These are phyloP conservation scores for Drosophila repletoides DNA, from an alignment of 1,140 invertebrate species.

Conservation along the genomic window DNA sequence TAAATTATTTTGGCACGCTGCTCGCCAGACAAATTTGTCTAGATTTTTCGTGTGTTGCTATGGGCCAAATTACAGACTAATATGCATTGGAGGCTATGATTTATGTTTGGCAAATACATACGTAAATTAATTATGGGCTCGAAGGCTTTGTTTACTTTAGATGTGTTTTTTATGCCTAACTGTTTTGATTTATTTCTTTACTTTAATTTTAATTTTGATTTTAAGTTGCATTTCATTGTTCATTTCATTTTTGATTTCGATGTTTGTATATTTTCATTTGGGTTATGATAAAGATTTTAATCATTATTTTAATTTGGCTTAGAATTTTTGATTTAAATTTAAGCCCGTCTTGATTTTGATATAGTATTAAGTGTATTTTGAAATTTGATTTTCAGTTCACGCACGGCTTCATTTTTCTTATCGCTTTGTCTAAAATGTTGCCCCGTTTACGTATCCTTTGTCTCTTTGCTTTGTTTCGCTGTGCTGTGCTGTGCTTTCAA, in stretches of 20 bases:
- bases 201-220: background rate
- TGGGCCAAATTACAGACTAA: background rate
- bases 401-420: background rate
- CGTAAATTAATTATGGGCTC: no score
- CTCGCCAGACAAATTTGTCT: slow-evolving; percentile 30
- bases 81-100: slow-evolving; percentile 4
- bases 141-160: background rate
- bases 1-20: slow-evolving; percentile 37
- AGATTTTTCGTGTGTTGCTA: slow-evolving; percentile 5
- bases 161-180: no score
- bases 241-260: no score
- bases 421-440: background rate
- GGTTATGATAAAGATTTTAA: no score
- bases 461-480: background rate
- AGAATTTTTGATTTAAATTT: no score
- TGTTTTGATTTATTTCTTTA: slow-evolving; percentile 4
- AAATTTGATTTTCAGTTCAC: background rate
- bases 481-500: slow-evolving; percentile 5
- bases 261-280: no score
- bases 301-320: no score
- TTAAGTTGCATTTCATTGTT: no score
- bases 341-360: background rate
- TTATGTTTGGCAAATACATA: slow-evolving; percentile 5
- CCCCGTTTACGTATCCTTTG: background rate
- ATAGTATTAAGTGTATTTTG: slow-evolving; percentile 2